Conservation (phyloP, 92 coral and sea anemone species). For the Nematostella vectensis region DNA sequence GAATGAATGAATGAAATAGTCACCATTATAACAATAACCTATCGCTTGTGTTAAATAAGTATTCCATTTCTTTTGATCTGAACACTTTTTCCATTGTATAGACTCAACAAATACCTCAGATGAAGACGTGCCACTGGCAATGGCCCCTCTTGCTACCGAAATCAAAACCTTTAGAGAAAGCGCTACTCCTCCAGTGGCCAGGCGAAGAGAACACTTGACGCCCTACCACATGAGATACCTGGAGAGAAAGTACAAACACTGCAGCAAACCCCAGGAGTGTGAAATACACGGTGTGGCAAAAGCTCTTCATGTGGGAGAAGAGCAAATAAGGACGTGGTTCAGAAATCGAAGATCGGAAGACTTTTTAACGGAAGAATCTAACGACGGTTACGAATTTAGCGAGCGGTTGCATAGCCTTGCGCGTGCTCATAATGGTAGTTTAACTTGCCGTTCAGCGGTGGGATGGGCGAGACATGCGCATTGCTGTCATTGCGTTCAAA, state of each 20-base stretch:
- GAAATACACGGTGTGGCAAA: constrained; percentile 2
- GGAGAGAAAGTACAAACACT: constrained; percentile 1
- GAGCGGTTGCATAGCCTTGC: background rate
- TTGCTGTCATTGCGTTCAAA: constrained; percentile 35
- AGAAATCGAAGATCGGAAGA: background rate
- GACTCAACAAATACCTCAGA: too few species aligned
- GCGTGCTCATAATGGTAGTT: background rate
- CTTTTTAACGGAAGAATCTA: background rate
- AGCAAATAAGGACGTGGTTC: background rate
- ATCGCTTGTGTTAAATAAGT: too few species aligned
- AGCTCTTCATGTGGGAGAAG: background rate
- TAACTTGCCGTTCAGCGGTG: background rate
- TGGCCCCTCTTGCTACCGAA: too few species aligned
- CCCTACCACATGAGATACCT: constrained; percentile 1
- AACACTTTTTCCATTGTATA: too few species aligned
- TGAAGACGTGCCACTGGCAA: too few species aligned
- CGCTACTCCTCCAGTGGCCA: too few species aligned
- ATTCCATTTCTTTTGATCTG: too few species aligned
- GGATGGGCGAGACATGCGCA: constrained; percentile 14
- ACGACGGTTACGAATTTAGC: background rate
- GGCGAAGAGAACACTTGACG: background rate
- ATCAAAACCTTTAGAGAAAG: too few species aligned
- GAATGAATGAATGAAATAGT: too few species aligned
- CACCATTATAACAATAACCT: too few species aligned
- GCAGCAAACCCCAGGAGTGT: background rate